Evolutionary conservation across 2,113 vertebrate genomes (phyloP).

Genomic region (Eubucco bourcierii): DNA sequence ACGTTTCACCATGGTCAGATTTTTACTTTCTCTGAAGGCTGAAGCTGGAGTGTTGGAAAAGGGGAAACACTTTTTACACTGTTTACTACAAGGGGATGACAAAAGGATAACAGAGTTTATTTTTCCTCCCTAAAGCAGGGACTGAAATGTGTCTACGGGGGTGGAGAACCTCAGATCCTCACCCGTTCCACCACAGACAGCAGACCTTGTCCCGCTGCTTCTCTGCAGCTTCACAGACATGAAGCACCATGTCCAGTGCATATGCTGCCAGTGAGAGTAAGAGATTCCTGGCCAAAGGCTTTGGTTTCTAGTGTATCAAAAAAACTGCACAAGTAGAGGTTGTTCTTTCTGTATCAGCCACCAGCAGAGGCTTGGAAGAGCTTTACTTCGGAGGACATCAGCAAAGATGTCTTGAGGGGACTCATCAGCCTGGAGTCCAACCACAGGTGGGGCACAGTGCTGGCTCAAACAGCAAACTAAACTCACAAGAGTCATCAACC

Average conservation of each 20-base stretch:
- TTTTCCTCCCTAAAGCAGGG: not conserved
- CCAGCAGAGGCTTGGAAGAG: not conserved
- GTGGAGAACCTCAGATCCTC: rapidly evolving
- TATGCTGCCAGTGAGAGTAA: rapidly evolving
- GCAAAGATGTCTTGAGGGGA: not conserved
- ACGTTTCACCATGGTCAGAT: rapidly evolving
- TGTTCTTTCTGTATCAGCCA: not conserved
- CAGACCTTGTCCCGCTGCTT: not conserved
- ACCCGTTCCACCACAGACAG: not conserved
- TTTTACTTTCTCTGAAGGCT: not conserved
- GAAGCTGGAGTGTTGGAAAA: not conserved
- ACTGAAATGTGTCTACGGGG: not conserved
- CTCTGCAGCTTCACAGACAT: not conserved
- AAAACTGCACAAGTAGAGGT: rapidly evolving
- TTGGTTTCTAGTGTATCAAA: not conserved
- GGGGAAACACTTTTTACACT: rapidly evolving
- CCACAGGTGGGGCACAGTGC: rapidly evolving
- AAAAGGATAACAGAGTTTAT: not conserved
- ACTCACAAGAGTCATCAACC: rapidly evolving
- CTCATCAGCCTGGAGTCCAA: not conserved
- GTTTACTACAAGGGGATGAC: not conserved
- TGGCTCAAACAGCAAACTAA: not conserved
- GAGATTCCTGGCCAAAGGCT: not conserved
- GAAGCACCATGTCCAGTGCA: rapidly evolving
- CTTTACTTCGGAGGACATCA: not conserved